Evolutionary conservation across 1,140 invertebrate genomes (phyloP), one percentile per base, ranked within the genome.

Genomic region (Bacillus rossius): DNA sequence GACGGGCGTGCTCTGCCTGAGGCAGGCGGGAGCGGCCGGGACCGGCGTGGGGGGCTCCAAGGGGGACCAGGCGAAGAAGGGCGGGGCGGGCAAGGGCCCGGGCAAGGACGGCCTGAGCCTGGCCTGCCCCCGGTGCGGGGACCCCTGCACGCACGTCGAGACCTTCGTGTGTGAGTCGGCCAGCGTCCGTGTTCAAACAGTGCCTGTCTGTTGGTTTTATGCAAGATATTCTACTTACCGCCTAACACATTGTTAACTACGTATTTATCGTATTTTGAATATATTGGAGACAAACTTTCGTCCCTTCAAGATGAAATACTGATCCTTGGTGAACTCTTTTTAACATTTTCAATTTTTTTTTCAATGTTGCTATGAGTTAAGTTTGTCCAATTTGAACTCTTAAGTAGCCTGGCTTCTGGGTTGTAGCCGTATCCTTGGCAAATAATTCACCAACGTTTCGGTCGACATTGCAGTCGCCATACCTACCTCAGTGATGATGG

Each of bases 61-160:
- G 37, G 49, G 26, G 34, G 59, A 37, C 53, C 49, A 22, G 54
- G 61, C 64, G n/a, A 62, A 63, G 40, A 61, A 58, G 37, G 58
- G 64, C 8, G 47, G 61, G n/a, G 61, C 64, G 26, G 59, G 64
- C 5, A 61, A 63, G 41, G 61, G 62, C 29, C 64, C 64, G 34
- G 73, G 73, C 37, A 71, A 72, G 34, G 75, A 76, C 41, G 79
- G 80, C 20, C 76, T 77, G 57, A 81, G 81, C 61, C 77, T 92
- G 0, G 84, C 82, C 20, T 97, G 95, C 73, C 94, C 94, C 7
- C 96, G 96, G 75, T 98, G 94, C 77, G 94, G 94, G 0, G 93
- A 95, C 77, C 90, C 93, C 52, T 96, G 94, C 75, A 94, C 92
- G 13, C 92, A 96, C 76, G 93, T 97, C 52, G 94, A 96, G 77